phyloP scores from a whole-genome alignment of 2,797 vertebrate species.

The Clarias pachynema region DNA sequence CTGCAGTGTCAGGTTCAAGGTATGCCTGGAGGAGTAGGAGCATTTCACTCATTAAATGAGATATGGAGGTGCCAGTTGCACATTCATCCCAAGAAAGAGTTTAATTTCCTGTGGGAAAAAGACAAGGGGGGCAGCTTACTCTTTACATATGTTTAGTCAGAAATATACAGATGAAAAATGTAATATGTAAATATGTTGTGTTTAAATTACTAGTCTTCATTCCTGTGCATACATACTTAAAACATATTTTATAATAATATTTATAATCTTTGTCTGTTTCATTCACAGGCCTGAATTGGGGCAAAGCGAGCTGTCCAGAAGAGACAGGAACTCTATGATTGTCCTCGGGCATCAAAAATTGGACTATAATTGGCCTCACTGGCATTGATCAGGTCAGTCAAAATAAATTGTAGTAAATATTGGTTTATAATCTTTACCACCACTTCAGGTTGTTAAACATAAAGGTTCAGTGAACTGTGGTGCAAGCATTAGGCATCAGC shows the following conservation, averaged over 20 bases:
- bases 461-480: background rate
- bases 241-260: background rate
- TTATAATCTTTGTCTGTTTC: conserved; percentile 19
- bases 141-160: conserved; percentile 5
- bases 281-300: conserved; percentile 75
- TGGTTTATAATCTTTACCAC: background rate
- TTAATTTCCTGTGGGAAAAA: conserved; percentile 40
- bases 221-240: background rate
- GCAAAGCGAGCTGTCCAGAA: conserved; percentile 65
- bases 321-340: conserved; percentile 85
- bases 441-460: background rate
- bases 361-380: conserved; percentile 75
- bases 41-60: conserved; percentile 61
- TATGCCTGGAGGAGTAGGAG: conserved; percentile 65
- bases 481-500: conserved; percentile 20
- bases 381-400: conserved; percentile 57
- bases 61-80: conserved; percentile 59
- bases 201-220: background rate
- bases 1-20: conserved; percentile 63
- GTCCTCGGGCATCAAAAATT: conserved; percentile 73
- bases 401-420: conserved; percentile 5
- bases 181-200: background rate
- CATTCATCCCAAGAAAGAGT: conserved; percentile 50
- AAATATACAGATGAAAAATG: background rate
- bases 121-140: conserved; percentile 30